These are phyloP conservation scores for Lutjanus campechanus DNA, from an alignment of 2,797 vertebrate genomes.

Conservation along the genomic window DNA sequence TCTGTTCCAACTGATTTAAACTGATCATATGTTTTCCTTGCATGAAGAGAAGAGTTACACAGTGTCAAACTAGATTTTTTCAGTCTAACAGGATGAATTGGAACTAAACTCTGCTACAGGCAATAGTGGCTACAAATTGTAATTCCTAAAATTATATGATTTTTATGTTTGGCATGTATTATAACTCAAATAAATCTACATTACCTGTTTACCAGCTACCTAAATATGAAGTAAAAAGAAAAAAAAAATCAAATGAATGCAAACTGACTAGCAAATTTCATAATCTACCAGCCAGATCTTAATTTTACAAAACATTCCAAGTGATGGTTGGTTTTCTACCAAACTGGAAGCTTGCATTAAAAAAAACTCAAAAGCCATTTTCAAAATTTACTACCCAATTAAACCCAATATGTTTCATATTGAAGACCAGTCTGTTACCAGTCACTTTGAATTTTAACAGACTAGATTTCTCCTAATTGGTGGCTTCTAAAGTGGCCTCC, in stretches of 20 bases:
- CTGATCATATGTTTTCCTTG: not conserved
- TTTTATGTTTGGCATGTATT: slow-evolving; percentile 7
- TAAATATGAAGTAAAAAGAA: not conserved
- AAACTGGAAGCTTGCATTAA: not conserved
- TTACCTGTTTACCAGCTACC: not conserved
- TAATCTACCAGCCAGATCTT: not conserved
- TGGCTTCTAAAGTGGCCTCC: not conserved
- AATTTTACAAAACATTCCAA: not conserved
- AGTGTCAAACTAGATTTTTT: not conserved
- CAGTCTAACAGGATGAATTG: not conserved
- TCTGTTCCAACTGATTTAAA: not conserved
- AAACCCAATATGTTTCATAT: not conserved
- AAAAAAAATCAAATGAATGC: not conserved
- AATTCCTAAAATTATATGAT: not conserved
- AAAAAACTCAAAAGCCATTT: not conserved
- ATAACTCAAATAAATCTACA: not conserved
- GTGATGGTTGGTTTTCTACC: not conserved
- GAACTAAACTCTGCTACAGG: not conserved
- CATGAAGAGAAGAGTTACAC: not conserved
- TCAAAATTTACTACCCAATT: not conserved
- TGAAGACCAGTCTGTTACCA: no score
- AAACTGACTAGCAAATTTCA: not conserved
- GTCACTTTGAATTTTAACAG: not conserved
- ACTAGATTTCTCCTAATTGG: not conserved
- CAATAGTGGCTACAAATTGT: not conserved